Conservation (phyloP, 2,888 invertebrate species). For the Cactoblastis cactorum region DNA sequence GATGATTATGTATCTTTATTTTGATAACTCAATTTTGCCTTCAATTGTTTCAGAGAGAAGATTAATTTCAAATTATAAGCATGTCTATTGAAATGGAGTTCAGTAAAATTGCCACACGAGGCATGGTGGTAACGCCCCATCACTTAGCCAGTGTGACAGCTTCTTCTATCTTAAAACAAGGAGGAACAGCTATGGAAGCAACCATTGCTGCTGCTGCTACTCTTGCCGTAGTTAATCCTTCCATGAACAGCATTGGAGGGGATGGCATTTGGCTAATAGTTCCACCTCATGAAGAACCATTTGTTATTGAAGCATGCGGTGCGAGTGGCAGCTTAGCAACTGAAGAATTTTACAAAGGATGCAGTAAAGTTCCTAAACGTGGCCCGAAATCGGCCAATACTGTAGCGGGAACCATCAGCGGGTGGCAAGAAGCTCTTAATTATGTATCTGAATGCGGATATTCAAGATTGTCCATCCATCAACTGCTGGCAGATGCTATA, state of each 20-base stretch:
- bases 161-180: conserved; percentile 51
- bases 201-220: conserved; percentile 67
- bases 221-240: conserved; percentile 62
- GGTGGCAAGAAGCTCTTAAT: conserved; percentile 66
- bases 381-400: conserved; percentile 61
- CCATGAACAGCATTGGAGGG: conserved; percentile 67
- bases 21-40: conserved; percentile 1
- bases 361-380: conserved; percentile 44
- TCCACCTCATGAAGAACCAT: conserved; percentile 56
- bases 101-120: conserved; percentile 46
- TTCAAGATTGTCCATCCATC: conserved; percentile 41
- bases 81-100: conserved; percentile 35
- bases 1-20: not conserved
- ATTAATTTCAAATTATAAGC: conserved; percentile 17
- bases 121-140: conserved; percentile 69
- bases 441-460: conserved; percentile 62
- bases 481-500: conserved; percentile 57
- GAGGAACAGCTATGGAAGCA: conserved; percentile 69
- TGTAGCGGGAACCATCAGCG: conserved; percentile 63
- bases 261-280: conserved; percentile 68
- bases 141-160: conserved; percentile 67
- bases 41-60: conserved; percentile 28
- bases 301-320: conserved; percentile 66
- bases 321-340: conserved; percentile 56
- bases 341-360: conserved; percentile 43